Percentiles rank a stretch among this genome's conserved stretches.
phyloP scores from a whole-genome alignment of 2,113 vertebrate genomes.

The Lagopus muta region DNA sequence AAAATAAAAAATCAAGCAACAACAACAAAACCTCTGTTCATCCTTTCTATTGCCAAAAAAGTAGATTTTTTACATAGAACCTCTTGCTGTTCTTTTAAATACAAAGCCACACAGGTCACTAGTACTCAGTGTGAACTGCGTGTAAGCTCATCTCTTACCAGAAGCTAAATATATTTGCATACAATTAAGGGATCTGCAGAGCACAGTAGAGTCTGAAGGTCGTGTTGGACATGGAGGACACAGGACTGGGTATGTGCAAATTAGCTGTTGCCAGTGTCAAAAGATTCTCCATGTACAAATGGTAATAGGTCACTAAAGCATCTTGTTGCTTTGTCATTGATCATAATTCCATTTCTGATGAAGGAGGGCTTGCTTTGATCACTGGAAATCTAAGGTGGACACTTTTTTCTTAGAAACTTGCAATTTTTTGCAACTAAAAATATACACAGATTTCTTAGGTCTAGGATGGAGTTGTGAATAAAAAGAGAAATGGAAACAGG shows the following conservation, averaged over 20 bases:
- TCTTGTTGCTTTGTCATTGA: background rate
- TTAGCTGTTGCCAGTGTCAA: background rate
- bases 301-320: background rate
- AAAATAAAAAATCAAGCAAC: background rate
- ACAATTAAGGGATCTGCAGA: rapidly evolving
- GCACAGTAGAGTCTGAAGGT: background rate
- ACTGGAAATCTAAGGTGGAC: background rate
- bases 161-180: background rate
- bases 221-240: rapidly evolving
- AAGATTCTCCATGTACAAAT: rapidly evolving
- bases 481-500: background rate
- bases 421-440: background rate
- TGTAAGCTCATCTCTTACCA: background rate
- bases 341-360: background rate
- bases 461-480: background rate
- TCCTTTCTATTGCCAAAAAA: background rate
- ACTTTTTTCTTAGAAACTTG: background rate
- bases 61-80: background rate
- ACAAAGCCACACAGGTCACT: rapidly evolving
- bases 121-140: background rate
- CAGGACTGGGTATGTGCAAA: background rate
- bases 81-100: background rate
- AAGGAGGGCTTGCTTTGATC: background rate
- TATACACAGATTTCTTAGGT: background rate
- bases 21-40: background rate